A percentile compares a stretch with the other conserved stretches of the same genome.
Conservation (phyloP, 1,140 invertebrate species). For the Aradophagus sp. region DNA sequence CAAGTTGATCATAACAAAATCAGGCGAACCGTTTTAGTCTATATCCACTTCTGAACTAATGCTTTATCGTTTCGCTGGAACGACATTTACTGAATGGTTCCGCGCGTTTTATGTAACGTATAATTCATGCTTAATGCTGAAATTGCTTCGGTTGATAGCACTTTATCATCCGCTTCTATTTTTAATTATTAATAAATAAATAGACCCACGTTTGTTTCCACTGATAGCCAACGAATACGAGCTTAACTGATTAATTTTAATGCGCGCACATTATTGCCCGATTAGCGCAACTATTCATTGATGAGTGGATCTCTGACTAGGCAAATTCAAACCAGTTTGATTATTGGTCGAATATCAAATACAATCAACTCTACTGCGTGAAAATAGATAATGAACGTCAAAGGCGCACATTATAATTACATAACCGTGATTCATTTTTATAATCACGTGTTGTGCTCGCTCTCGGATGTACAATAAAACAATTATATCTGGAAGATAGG, state of each 20-base stretch:
- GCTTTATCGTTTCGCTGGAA: slow-evolving; percentile 28
- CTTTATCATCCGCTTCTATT: slow-evolving; percentile 27
- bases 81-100: no score
- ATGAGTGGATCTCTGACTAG: background rate
- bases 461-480: slow-evolving; percentile 21
- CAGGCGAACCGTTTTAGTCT: slow-evolving; percentile 17
- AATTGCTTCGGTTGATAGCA: slow-evolving; percentile 34
- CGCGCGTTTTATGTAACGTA: slow-evolving; percentile 43
- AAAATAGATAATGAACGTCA: slow-evolving; percentile 32
- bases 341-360: slow-evolving; percentile 29
- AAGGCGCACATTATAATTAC: slow-evolving; percentile 25
- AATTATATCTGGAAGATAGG: slow-evolving; percentile 9
- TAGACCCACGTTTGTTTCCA: background rate
- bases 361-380: slow-evolving; percentile 12
- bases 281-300: slow-evolving; percentile 6
- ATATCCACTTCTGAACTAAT: slow-evolving; percentile 34
- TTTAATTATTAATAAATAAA: slow-evolving; percentile 40
- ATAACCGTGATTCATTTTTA: slow-evolving; percentile 26
- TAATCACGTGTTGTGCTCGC: slow-evolving; percentile 2
- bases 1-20: slow-evolving; percentile 4
- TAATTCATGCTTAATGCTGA: slow-evolving; percentile 41
- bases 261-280: slow-evolving; percentile 7
- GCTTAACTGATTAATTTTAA: background rate
- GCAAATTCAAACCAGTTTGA: slow-evolving; percentile 19
- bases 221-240: background rate